Base-by-base conservation (phyloP, 2,888 invertebrate genomes). In the Tinea trinotella region DNA sequence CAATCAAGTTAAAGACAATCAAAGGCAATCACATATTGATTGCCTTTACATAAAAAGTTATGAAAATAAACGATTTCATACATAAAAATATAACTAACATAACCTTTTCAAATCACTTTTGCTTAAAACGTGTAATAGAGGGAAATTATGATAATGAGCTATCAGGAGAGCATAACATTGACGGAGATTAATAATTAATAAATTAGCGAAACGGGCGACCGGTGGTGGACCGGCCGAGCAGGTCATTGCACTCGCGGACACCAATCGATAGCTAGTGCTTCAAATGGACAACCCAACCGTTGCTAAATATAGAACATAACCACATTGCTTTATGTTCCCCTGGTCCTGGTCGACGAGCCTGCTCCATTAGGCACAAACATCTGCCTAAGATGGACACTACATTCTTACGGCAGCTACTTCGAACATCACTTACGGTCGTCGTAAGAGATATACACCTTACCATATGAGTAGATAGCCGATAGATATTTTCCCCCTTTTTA, bases 201-300 rank as follows among this genome's bases (percentile, higher is more conserved):
- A 82, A 83, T 84, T 83, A 82, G 76, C 78, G 76, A 78, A 80
- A 72, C 73, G 62, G 70, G 67, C 70, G 70, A 62, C 3, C 40
- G 12, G 36, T 15, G 22, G 36, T 20, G 49, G 44, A 18, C 50
- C 73, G 67, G 62, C 66, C 61, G 64, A 62, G 56, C 71, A 70
- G 83, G 82, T 83, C 84, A 78, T 74, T 71, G 83, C 72, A 67
- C 82, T 61, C 70, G 76, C 75, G 79, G 66, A 68, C 72, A 65
- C 73, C 65, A 80, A 84, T 84, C 85, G 79, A 84, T 85, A 9
- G 7, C 13, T 85, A 83, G 73, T 77, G 78, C 80, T 79, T 76
- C 74, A 74, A 81, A 81, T 82, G 80, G 80, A 76, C 78, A 79
- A 71, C 62, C 70, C 74, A 76, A 55, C 55, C 55, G 49, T 20